A percentile compares a stretch with the other conserved stretches of the same genome.
Evolutionary conservation across 1,140 invertebrate genomes (phyloP).

Genomic region (Pygmarrhopalites habei): DNA sequence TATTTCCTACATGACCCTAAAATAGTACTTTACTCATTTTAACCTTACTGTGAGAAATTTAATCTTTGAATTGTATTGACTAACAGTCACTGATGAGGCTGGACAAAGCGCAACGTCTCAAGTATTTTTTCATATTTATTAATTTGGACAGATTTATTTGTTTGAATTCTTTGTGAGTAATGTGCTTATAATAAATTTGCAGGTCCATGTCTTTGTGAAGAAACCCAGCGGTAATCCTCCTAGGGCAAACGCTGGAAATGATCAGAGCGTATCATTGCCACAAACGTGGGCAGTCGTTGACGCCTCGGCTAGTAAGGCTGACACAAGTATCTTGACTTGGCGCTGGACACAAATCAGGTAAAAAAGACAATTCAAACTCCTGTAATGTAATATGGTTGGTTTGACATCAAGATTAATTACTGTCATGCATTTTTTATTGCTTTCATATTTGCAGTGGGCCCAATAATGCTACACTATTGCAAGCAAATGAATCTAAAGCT

Average conservation of each 20-base stretch:
- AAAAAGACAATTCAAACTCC: too few species aligned
- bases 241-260: slow-evolving; percentile 56
- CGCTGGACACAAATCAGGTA: slow-evolving; percentile 72
- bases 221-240: slow-evolving; percentile 77
- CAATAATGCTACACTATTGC: slow-evolving; percentile 50
- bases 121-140: too few species aligned
- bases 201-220: slow-evolving; percentile 89
- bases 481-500: slow-evolving; percentile 42
- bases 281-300: slow-evolving; percentile 68
- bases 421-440: too few species aligned
- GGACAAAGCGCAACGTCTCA: slow-evolving; percentile 76
- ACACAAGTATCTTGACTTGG: slow-evolving; percentile 71
- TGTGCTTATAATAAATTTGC: too few species aligned
- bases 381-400: too few species aligned
- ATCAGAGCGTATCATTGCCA: slow-evolving; percentile 66
- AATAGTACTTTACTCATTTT: too few species aligned
- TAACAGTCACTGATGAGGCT: slow-evolving; percentile 84
- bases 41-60: too few species aligned
- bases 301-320: slow-evolving; percentile 65
- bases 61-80: too few species aligned
- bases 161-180: too few species aligned
- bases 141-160: too few species aligned
- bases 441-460: slow-evolving; percentile 53
- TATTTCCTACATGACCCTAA: too few species aligned
- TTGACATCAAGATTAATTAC: too few species aligned